Conservation (phyloP, 2,888 invertebrate species). For the Tetranychus piercei region DNA sequence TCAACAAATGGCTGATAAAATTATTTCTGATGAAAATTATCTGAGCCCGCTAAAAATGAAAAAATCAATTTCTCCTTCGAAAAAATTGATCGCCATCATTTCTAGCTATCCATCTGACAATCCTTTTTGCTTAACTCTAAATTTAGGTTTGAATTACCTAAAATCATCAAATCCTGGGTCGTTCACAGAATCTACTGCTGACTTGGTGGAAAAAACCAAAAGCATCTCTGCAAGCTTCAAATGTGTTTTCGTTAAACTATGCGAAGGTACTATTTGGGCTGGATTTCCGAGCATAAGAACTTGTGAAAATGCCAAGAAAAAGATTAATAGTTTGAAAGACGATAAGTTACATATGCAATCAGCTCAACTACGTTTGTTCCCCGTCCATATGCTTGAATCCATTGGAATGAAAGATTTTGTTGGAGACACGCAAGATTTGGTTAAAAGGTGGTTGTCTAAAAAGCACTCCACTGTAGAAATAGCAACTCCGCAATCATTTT, state of each 20-base stretch:
- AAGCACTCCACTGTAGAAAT: background rate
- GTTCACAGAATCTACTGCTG: background rate
- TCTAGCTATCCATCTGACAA: background rate
- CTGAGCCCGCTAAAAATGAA: background rate
- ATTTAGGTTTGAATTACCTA: background rate
- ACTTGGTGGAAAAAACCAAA: background rate
- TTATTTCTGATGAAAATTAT: background rate
- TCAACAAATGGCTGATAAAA: background rate
- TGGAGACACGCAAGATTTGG: background rate
- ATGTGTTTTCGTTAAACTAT: background rate
- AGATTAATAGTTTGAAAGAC: background rate
- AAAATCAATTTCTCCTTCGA: background rate
- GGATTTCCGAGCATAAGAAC: background rate
- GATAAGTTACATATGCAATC: background rate
- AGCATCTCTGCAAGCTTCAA: background rate
- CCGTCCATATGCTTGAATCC: background rate
- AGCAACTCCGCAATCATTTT: background rate
- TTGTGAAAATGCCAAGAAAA: background rate
- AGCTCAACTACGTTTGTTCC: background rate
- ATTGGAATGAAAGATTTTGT: background rate
- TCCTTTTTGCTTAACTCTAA: background rate
- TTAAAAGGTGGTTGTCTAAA: background rate
- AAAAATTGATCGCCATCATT: background rate
- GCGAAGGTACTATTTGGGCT: background rate
- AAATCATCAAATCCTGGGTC: background rate